Base-by-base conservation (phyloP, 1,140 invertebrate genomes). In the Andrena cerasifolii region DNA sequence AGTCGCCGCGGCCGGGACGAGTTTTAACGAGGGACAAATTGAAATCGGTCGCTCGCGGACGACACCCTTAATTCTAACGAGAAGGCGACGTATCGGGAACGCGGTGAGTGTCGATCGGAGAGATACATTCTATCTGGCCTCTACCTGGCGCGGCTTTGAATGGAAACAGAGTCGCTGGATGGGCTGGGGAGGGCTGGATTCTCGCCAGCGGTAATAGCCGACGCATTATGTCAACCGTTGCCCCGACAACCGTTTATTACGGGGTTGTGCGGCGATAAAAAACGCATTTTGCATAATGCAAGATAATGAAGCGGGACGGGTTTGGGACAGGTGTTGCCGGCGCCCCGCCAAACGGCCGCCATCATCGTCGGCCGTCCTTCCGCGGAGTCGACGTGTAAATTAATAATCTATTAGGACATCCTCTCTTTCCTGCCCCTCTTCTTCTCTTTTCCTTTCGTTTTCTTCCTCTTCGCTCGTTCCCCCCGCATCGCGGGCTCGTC, bases 201-300 rank as follows among this genome's bases (percentile, higher is more conserved):
- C 80, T 59, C 74, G 67, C 28, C 73, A 53, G 86, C 71, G 56
- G 86, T 92, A 91, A 92, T 91, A 89, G 87, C 85, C 85, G 85
- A 82, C 86, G 89, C 85, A 92, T 92, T 92, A 92, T 92, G 91
- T 92, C 91, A 92, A 92, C 91, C 89, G 89, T 88, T 87, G 85
- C 73, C 62, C 76, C 82, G 89, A 90, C 91, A 92, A 90, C 91
- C 91, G 86, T 91, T 91, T 90, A 92, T 92, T 92, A 92, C 76
- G 62, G 73, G 81, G 78, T 85, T 87, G 80, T 67, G 62, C 40
- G 70, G 66, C 84, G 89, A 91, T 89, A 91, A 91, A 91, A 84
- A 90, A 89, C 67, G 66, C 87, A 88, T 87, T 92, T 92, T 92
- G 89, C 91, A 92, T 92, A 91, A 92, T 92, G 87, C 85, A 88